Percentiles rank a stretch among this genome's conserved stretches.
These are phyloP conservation scores for Sebastes dallii DNA, from an alignment of 2,797 vertebrate species.

Conservation along the genomic window DNA sequence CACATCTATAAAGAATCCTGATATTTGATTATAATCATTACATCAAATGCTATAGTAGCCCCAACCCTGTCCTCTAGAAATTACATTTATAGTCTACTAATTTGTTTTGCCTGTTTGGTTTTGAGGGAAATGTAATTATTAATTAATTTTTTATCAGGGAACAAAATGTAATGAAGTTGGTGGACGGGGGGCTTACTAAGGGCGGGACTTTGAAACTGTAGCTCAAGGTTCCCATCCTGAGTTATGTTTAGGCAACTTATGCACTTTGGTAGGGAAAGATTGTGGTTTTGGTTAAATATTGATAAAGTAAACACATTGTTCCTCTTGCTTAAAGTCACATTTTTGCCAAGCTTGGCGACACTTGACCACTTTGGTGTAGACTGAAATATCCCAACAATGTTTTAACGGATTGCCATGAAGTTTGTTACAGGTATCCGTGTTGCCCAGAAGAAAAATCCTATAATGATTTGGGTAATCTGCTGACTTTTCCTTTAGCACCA, in stretches of 20 bases:
- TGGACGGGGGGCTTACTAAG: not conserved
- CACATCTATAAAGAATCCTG: conserved; percentile 41
- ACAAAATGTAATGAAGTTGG: not conserved
- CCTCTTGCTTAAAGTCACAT: not conserved
- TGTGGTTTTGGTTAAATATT: not conserved
- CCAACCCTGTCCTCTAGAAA: not conserved
- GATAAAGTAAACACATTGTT: not conserved
- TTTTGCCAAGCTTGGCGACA: fast-evolving
- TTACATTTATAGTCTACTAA: not conserved
- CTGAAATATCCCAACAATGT: not conserved
- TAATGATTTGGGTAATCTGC: not conserved
- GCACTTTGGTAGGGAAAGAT: not conserved
- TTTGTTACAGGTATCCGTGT: not conserved
- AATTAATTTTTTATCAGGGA: no score
- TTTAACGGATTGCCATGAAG: not conserved
- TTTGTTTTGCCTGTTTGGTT: not conserved
- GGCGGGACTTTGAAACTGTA: not conserved
- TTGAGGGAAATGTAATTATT: not conserved
- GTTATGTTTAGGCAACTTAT: not conserved
- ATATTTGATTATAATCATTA: conserved; percentile 52
- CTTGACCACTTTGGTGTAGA: not conserved
- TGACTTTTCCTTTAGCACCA: not conserved
- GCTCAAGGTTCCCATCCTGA: not conserved
- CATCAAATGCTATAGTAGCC: conserved; percentile 12
- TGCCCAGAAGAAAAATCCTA: not conserved